Evolutionary conservation across 2,888 invertebrate species (phyloP).

Genomic region (Carcina quercana): DNA sequence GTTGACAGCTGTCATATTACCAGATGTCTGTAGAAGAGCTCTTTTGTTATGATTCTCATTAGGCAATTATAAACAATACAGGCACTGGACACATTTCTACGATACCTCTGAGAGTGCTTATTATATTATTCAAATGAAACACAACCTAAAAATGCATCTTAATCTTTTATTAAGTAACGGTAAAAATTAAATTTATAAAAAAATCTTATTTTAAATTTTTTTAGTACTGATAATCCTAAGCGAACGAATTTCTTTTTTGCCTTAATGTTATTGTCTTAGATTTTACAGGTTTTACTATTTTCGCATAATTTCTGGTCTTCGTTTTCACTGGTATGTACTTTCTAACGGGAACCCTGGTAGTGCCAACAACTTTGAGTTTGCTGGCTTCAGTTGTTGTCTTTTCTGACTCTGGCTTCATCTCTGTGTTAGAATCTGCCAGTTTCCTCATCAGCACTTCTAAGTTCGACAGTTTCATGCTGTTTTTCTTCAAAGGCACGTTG

Average conservation of each 20-base stretch:
- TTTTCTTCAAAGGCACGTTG: constrained; percentile 54
- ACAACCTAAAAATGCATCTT: not conserved
- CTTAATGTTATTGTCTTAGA: constrained; percentile 14
- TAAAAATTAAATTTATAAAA: not conserved
- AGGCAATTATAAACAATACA: too few species aligned
- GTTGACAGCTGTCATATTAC: too few species aligned
- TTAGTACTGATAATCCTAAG: not conserved
- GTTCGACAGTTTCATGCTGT: constrained; percentile 54
- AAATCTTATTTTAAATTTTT: not conserved
- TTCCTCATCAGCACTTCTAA: constrained; percentile 49
- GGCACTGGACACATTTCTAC: too few species aligned
- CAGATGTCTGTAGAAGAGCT: too few species aligned
- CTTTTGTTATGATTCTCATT: too few species aligned
- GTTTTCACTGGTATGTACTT: constrained; percentile 52
- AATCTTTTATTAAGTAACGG: not conserved
- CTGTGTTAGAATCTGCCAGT: constrained; percentile 27
- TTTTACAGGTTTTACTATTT: constrained; percentile 43
- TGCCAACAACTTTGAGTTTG: constrained; percentile 17
- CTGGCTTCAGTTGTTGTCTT: constrained; percentile 27
- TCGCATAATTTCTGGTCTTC: constrained; percentile 39
- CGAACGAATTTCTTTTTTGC: not conserved
- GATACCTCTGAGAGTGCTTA: too few species aligned
- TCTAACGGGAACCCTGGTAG: constrained; percentile 31
- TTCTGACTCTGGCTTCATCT: not conserved
- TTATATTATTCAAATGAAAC: too few species aligned